phyloP scores from a whole-genome alignment of 2,888 invertebrate genomes.

The Lapara coniferarum region DNA sequence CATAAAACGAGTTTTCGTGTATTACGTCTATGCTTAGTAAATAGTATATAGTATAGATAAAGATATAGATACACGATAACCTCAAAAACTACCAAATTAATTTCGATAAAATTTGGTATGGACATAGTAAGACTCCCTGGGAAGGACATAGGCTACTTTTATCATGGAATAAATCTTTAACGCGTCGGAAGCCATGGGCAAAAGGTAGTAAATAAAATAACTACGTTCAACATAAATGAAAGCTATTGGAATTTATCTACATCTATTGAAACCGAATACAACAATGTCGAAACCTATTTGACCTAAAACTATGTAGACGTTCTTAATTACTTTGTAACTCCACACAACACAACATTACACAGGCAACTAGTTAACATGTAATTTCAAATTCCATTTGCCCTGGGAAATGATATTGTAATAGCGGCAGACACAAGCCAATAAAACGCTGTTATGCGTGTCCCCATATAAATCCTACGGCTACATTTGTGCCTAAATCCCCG shows the following conservation, averaged over 20 bases:
- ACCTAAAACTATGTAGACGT: conserved; percentile 35
- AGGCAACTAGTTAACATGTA: conserved; percentile 48
- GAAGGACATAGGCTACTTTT: too few species aligned
- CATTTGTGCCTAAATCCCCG: conserved; percentile 58
- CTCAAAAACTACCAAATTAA: too few species aligned
- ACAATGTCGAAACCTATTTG: conserved; percentile 29
- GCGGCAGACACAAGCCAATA: conserved; percentile 66
- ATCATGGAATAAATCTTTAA: too few species aligned
- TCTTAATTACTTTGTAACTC: conserved; percentile 31
- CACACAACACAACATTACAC: conserved; percentile 36
- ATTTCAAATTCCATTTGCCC: conserved; percentile 61
- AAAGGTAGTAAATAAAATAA: too few species aligned
- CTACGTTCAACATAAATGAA: background rate
- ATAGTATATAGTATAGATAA: too few species aligned
- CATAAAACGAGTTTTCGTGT: too few species aligned
- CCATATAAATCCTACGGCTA: conserved; percentile 74
- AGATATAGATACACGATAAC: too few species aligned
- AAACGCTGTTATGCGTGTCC: conserved; percentile 72
- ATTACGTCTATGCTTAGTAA: too few species aligned
- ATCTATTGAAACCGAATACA: conserved; percentile 27
- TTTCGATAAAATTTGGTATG: too few species aligned
- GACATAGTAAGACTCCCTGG: too few species aligned
- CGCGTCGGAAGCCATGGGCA: too few species aligned
- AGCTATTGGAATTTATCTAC: background rate
- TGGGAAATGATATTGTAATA: conserved; percentile 74